Conservation (phyloP, 2,797 vertebrate genomes). For the Eulemur rubriventer region DNA sequence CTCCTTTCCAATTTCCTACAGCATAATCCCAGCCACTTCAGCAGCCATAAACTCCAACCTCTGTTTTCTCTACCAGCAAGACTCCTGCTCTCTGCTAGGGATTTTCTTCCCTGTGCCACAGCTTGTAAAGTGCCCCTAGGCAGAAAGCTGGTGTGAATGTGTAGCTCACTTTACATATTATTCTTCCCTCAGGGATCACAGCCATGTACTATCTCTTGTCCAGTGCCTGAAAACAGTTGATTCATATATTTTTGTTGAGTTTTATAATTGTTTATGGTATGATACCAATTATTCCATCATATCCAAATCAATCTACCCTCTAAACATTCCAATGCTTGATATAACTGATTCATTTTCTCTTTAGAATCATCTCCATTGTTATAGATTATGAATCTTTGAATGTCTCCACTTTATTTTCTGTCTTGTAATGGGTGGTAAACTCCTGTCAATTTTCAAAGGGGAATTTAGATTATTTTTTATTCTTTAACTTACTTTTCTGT, state of each 20-base stretch:
- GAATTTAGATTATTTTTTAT: background rate
- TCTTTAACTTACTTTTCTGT: background rate
- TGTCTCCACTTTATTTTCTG: background rate
- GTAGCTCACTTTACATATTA: background rate
- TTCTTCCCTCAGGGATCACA: background rate
- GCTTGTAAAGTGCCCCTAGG: background rate
- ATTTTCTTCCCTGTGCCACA: background rate
- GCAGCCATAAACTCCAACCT: background rate
- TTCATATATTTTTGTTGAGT: background rate
- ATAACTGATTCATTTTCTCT: background rate
- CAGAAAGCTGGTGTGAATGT: background rate
- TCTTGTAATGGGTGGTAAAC: background rate
- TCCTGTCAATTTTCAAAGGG: background rate
- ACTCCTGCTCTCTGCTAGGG: background rate
- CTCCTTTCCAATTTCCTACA: background rate
- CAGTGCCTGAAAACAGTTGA: background rate
- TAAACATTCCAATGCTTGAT: background rate
- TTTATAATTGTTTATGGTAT: background rate
- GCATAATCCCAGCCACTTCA: background rate
- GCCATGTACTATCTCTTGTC: background rate
- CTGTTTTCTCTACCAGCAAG: background rate
- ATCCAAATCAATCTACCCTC: background rate
- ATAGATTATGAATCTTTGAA: background rate
- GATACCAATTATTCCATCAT: background rate
- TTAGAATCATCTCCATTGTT: background rate